Conservation (phyloP, 2,888 invertebrate species). For the Lasioglossum calceatum region DNA sequence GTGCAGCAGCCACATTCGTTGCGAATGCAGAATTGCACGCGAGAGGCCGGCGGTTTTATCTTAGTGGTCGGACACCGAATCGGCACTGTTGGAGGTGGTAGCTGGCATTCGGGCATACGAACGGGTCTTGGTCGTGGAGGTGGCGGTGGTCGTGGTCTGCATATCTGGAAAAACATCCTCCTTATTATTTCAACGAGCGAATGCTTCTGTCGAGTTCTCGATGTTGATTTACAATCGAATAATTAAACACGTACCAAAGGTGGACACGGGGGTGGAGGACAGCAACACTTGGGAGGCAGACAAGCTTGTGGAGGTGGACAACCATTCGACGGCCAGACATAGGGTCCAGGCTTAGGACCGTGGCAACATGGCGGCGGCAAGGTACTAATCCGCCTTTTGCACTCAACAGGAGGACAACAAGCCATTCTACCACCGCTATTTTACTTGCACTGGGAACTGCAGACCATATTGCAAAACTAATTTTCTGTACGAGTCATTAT, state of each 20-base stretch:
- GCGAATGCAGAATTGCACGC: conserved; percentile 70
- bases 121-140: conserved; percentile 57
- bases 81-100: conserved; percentile 52
- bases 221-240: background rate
- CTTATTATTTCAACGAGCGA: background rate
- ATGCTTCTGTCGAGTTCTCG: background rate
- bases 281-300: conserved; percentile 35
- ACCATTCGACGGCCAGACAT: conserved; percentile 68
- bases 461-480: no score
- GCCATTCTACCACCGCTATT: conserved; percentile 49
- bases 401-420: conserved; percentile 23
- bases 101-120: conserved; percentile 68
- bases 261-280: conserved; percentile 47
- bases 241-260: conserved; percentile 63
- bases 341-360: conserved; percentile 63
- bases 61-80: conserved; percentile 56
- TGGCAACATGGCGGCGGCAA: conserved; percentile 73
- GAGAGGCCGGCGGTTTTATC: conserved; percentile 67
- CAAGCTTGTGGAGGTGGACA: conserved; percentile 68
- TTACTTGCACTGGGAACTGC: background rate
- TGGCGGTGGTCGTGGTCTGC: conserved; percentile 56
- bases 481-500: background rate
- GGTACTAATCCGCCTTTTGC: conserved; percentile 51
- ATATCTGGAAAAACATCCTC: conserved; percentile 55
- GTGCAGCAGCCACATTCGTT: conserved; percentile 68